Percentiles rank a stretch among this genome's conserved stretches.
phyloP scores from a whole-genome alignment of 2,113 vertebrate genomes.

The Columbina picui region DNA sequence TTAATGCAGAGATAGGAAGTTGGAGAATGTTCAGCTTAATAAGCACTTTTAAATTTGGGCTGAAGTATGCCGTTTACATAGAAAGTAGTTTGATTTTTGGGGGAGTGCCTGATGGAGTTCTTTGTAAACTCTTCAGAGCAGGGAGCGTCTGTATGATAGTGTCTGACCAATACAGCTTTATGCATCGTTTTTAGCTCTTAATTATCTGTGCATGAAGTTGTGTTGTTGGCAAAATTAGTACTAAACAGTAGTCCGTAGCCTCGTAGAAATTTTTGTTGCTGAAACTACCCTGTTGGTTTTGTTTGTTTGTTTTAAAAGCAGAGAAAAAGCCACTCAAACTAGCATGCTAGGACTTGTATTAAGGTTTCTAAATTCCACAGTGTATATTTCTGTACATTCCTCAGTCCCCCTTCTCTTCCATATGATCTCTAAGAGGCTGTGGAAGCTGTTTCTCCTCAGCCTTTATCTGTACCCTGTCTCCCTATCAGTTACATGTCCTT shows the following conservation, averaged over 20 bases:
- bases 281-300: not conserved
- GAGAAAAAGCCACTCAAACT: not conserved
- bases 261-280: not conserved
- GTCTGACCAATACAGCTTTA: not conserved
- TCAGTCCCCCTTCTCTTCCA: not conserved
- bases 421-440: not conserved
- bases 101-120: not conserved
- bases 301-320: not conserved
- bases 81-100: not conserved
- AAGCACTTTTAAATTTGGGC: not conserved
- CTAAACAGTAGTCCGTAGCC: not conserved
- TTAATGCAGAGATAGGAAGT: slow-evolving; percentile 25
- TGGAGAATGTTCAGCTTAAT: not conserved
- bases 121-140: not conserved
- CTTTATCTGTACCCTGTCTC: not conserved
- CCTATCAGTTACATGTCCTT: not conserved
- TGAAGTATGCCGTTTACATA: not conserved
- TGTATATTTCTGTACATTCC: not conserved
- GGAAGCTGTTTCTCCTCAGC: not conserved
- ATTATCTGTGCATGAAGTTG: not conserved
- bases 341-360: not conserved
- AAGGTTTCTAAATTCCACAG: not conserved
- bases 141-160: fast-evolving
- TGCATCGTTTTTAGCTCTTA: not conserved
- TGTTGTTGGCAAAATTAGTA: not conserved